Evolutionary conservation across 2,113 vertebrate genomes (phyloP), one percentile per base, ranked within the genome.

Genomic region (Promerops cafer): DNA sequence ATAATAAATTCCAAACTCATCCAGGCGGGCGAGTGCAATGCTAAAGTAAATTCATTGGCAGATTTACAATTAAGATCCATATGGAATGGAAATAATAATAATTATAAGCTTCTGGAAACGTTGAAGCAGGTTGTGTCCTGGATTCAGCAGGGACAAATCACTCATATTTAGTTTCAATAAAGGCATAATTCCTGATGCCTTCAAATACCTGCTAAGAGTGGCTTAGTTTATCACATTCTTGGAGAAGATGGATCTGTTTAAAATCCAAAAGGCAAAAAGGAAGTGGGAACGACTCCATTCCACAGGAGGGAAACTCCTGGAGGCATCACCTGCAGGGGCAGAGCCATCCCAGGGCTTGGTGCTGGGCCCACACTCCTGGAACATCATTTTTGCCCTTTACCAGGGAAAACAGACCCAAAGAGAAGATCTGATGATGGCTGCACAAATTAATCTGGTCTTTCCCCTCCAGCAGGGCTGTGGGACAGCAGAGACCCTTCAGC

Each of bases 11-110:
- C 96, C 92, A 79, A 79, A 83, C 49, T 59, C 89, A 95, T 95
- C 89, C 76, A 69, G 59, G 65, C 84, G 83, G 81, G 80, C 23
- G 15, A 82, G 80, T 52, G 92, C 72, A 63, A 45, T 4, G 28
- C 54, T 97, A 13, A 97, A 96, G 74, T 40, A 96, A 97, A 95
- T 93, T 85, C 90, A 94, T 60, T 94, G 97, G 80, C 89, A 97
- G 88, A 94, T 97, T 98, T 98, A 83, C 94, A 98, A 97, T 97
- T 96, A 98, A 97, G 94, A 95, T 96, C 85, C 74, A 92, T 69
- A 71, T 66, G 63, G 89, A 93, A 87, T 28, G 52, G 91, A 97
- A 97, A 93, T 96, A 94, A 86, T 79, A 76, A 89, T 94, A 87
- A 94, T 93, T 95, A 93, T 54, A 80, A 94, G 84, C 83, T 83